Percentiles rank a stretch among this genome's conserved stretches.
phyloP scores from a whole-genome alignment of 2,113 vertebrate genomes.

The rabbit (Oryctolagus cuniculus) region DNA sequence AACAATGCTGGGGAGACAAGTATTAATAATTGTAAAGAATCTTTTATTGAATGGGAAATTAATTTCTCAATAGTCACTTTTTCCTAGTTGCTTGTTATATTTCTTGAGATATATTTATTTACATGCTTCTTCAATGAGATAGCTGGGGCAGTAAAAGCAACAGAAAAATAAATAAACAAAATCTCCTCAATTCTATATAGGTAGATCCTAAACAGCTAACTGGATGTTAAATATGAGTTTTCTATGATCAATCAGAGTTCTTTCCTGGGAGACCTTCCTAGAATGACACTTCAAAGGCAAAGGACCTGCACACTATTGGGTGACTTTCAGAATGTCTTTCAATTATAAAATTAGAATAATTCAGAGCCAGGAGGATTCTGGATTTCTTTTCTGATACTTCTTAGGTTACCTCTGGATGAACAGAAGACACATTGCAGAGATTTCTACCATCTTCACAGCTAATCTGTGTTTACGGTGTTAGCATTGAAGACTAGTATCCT shows the following conservation, averaged over 20 bases:
- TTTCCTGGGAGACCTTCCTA: not conserved
- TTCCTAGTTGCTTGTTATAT: not conserved
- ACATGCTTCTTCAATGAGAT: not conserved
- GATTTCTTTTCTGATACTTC: not conserved
- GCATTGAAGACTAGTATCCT: not conserved
- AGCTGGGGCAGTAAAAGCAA: not conserved
- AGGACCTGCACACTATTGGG: not conserved
- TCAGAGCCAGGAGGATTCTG: not conserved
- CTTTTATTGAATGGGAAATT: conserved; percentile 27
- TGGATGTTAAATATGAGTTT: not conserved
- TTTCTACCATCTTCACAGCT: not conserved
- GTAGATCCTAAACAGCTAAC: not conserved
- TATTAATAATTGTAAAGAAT: not conserved
- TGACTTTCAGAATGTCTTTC: conserved; percentile 84
- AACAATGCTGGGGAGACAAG: not conserved
- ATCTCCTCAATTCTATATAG: not conserved
- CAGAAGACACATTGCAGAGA: not conserved
- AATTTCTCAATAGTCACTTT: not conserved
- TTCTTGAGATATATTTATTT: conserved; percentile 16
- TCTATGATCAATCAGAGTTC: not conserved
- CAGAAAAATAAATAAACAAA: not conserved
- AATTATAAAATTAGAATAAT: not conserved
- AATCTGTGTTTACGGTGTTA: conserved; percentile 19
- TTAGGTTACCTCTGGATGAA: not conserved
- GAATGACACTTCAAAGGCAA: not conserved